Evolutionary conservation across 2,113 vertebrate genomes (phyloP), one percentile per base, ranked within the genome.

Genomic region (Mungos mungo): DNA sequence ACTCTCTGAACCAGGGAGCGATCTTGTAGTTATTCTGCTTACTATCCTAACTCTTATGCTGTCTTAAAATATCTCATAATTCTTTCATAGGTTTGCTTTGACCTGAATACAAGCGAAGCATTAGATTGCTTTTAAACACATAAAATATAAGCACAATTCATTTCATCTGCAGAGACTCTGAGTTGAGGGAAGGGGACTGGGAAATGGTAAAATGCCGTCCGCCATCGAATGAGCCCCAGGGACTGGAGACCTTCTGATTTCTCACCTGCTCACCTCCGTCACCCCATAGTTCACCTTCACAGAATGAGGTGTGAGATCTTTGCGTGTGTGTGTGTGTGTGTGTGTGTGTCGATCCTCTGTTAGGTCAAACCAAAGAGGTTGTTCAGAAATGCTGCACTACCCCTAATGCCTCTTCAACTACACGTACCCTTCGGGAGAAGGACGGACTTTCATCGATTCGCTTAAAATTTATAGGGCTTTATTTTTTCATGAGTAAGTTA

Each of bases 401-500:
- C 47, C 9, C 45, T 68, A 81, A 63, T 25, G 31, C 41, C 50
- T 95, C 82, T 96, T 68, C 71, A 95, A 14, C 25, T 87, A 23
- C 80, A 45, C 92, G 54, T 45, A 13, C 63, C 50, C 45, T 50
- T 69, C 16, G 4, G 82, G 27, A 77, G 54, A 80, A 88, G 92
- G 35, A 92, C 86, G 81, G 10, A 38, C 41, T 88, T 96, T 80
- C 25, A 77, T 19, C n/a, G 71, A 47, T 72, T 57, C 13, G 31
- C 69, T 91, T 87, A 93, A 90, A 96, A 97, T 96, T 77, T 92
- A 90, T 50, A 96, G 45, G 69, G 90, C 57, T 96, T 94, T 88
- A 71, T 88, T 95, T 96, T 97, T 97, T 93, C 47, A 81, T 41
- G 54, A 92, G 76, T 72, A 90, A 93, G 86, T 38, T 95, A 76